Conservation (phyloP, 30 jellyfish, hydroid and myxozoan genomes). For the Pelagia noctiluca region DNA sequence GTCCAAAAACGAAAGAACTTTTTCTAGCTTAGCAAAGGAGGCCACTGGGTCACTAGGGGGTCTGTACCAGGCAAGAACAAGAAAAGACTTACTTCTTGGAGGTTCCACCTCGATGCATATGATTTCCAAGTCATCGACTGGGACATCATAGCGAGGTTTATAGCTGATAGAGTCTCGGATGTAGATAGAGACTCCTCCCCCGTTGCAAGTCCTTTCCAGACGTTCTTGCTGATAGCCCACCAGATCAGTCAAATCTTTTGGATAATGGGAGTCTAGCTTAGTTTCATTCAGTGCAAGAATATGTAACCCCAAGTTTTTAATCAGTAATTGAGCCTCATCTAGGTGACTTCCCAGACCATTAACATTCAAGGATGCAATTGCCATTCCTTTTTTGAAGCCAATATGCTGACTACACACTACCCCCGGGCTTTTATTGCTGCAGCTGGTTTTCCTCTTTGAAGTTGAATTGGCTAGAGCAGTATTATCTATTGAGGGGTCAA, state of each 20-base stretch:
- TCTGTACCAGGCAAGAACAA: too few species aligned
- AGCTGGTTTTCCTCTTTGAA: not conserved
- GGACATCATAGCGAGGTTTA: constrained; percentile 7
- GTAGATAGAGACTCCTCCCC: constrained; percentile 29
- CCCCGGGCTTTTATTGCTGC: not conserved
- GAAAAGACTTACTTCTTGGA: too few species aligned
- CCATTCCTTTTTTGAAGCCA: too few species aligned
- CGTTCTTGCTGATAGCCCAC: too few species aligned
- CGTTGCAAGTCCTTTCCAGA: constrained; percentile 22
- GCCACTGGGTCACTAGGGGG: too few species aligned
- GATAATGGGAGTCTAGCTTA: constrained; percentile 9
- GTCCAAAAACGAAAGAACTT: too few species aligned
- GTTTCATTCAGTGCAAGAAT: too few species aligned
- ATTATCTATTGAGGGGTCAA: not conserved
- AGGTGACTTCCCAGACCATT: constrained; percentile 31
- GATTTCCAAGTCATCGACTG: too few species aligned
- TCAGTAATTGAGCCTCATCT: constrained; percentile 9
- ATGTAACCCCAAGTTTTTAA: constrained; percentile 15
- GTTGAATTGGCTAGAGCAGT: not conserved
- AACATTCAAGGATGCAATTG: constrained; percentile 18
- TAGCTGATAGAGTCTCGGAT: constrained; percentile 13
- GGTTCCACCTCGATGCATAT: too few species aligned
- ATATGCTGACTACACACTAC: constrained; percentile 16
- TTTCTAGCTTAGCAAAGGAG: too few species aligned
- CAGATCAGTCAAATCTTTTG: constrained; percentile 1